Percentiles rank a stretch among this genome's conserved stretches.
Evolutionary conservation across 2,113 vertebrate species (phyloP).

Genomic region (Pithys albifrons): DNA sequence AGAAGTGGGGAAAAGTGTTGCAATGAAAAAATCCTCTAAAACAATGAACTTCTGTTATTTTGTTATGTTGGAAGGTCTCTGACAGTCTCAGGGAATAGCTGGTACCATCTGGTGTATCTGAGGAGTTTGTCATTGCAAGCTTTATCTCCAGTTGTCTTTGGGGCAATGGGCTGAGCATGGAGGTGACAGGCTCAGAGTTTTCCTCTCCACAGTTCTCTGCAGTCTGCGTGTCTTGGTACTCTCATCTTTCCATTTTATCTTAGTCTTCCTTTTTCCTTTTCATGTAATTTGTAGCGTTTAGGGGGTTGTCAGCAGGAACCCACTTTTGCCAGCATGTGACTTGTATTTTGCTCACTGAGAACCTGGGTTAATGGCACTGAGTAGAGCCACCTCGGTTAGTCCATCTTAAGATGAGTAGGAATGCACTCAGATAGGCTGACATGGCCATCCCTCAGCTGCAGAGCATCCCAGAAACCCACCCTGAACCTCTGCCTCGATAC

Average conservation of each 20-base stretch:
- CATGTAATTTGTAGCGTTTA: neutral
- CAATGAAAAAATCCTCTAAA: neutral
- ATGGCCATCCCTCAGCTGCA: neutral
- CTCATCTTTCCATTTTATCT: neutral
- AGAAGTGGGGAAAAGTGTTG: neutral
- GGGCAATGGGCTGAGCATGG: neutral
- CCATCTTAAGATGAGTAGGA: neutral
- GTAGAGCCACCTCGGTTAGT: neutral
- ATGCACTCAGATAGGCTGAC: neutral
- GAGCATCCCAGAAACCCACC: neutral
- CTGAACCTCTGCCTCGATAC: neutral
- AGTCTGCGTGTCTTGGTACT: neutral
- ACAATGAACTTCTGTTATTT: neutral
- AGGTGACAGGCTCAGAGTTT: neutral
- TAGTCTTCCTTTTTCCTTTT: neutral
- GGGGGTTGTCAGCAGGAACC: neutral
- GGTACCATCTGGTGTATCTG: neutral
- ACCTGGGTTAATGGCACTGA: neutral
- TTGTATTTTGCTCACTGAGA: neutral
- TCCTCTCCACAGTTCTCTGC: neutral
- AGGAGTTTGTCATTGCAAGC: neutral
- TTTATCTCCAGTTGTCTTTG: neutral
- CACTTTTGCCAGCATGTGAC: accelerated
- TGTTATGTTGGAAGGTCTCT: neutral
- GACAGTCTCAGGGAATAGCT: neutral